A percentile compares a stretch with the other conserved stretches of the same genome.
Conservation (phyloP, 2,888 invertebrate species). For the Sarcophaga variegata region DNA sequence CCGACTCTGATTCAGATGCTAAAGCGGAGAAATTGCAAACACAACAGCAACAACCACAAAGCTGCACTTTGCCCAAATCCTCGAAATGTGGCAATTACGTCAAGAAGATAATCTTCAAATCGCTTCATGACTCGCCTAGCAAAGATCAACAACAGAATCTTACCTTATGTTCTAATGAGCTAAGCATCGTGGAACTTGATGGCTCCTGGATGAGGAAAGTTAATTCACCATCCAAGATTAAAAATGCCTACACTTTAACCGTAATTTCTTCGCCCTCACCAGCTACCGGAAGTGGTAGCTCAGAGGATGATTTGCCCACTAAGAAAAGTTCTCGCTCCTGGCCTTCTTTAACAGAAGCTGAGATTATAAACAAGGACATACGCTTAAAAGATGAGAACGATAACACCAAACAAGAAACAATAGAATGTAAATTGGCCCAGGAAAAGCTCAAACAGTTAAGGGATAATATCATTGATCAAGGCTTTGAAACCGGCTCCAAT, state of each 20-base stretch:
- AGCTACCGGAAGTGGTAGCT: constrained; percentile 75
- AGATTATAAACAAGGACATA: background rate
- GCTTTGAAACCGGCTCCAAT: constrained; percentile 79
- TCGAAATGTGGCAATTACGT: constrained; percentile 42
- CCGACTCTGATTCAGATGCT: constrained; percentile 78
- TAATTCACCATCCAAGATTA: constrained; percentile 78
- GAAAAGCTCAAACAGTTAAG: constrained; percentile 43
- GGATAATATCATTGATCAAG: constrained; percentile 78
- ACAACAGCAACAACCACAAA: background rate
- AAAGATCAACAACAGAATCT: background rate
- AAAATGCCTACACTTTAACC: constrained; percentile 77
- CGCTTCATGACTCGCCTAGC: constrained; percentile 1
- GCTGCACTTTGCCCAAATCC: constrained; percentile 26
- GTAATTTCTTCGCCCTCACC: constrained; percentile 76
- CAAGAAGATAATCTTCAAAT: constrained; percentile 39
- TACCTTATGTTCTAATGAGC: background rate
- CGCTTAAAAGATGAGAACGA: background rate
- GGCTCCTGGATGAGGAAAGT: constrained; percentile 58
- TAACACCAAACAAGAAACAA: background rate
- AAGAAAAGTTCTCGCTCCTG: constrained; percentile 28
- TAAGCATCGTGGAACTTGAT: constrained; percentile 25
- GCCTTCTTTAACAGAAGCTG: constrained; percentile 39
- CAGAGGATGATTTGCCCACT: constrained; percentile 70
- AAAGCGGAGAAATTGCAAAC: background rate
- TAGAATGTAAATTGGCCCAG: constrained; percentile 1